Percentiles rank a stretch among this genome's conserved stretches.
These are phyloP conservation scores for Ophioderma brevispina DNA, from an alignment of 35 echinoderm and acorn worm genomes.

Conservation along the genomic window DNA sequence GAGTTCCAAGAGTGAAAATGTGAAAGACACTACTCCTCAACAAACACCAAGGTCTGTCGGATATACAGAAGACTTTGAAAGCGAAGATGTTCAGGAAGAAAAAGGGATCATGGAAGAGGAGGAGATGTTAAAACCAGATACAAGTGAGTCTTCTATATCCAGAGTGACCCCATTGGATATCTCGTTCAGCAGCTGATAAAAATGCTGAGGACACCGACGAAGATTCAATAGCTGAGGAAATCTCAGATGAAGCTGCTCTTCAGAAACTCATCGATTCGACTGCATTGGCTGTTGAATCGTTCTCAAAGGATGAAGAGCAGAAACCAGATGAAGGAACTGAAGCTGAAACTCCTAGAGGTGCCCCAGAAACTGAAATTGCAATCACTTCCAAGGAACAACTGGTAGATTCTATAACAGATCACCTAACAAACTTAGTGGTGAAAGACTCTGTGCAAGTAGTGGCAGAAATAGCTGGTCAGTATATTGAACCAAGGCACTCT, in stretches of 20 bases:
- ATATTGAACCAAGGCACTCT: neutral
- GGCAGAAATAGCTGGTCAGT: constrained; percentile 42
- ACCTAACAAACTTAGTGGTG: constrained; percentile 49
- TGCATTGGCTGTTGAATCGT: constrained; percentile 93
- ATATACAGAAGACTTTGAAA: constrained; percentile 2
- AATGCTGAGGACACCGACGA: constrained; percentile 70
- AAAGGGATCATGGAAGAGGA: constrained; percentile 42
- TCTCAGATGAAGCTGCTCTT: constrained; percentile 88
- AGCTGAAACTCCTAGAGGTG: constrained; percentile 58
- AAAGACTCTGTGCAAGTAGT: constrained; percentile 58
- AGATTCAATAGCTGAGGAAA: constrained; percentile 75
- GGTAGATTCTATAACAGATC: constrained; percentile 61
- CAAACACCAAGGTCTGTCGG: neutral
- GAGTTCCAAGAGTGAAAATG: constrained; percentile 17
- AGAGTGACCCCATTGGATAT: neutral
- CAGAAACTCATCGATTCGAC: constrained; percentile 82
- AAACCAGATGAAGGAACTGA: constrained; percentile 40
- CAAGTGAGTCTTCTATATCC: constrained; percentile 40
- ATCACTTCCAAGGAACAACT: constrained; percentile 18
- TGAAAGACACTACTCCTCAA: neutral
- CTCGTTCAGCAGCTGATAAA: constrained; percentile 16
- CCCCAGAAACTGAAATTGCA: constrained; percentile 54
- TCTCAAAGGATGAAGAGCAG: constrained; percentile 53
- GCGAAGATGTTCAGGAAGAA: constrained; percentile 12
- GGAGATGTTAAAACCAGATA: constrained; percentile 9